A percentile compares a stretch with the other conserved stretches of the same genome.
These are phyloP conservation scores for Macrophya annulata DNA, from an alignment of 2,888 invertebrate genomes.

Conservation along the genomic window DNA sequence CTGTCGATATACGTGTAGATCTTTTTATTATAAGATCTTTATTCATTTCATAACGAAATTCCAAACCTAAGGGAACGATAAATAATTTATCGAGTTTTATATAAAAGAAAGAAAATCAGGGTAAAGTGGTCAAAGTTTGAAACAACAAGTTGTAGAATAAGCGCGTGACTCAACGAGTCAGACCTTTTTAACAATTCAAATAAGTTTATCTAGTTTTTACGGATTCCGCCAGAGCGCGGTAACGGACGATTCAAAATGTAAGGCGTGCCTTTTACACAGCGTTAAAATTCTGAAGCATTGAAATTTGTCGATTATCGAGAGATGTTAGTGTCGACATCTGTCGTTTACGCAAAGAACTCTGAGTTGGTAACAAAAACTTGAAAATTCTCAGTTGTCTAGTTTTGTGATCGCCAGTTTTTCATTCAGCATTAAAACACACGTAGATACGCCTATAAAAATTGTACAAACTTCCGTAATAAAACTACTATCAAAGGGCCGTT, in stretches of 20 bases:
- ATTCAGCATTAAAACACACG: neutral
- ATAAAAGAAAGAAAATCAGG: neutral
- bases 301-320: neutral
- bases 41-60: neutral
- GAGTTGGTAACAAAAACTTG: constrained; percentile 32
- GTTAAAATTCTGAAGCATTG: neutral
- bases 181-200: neutral
- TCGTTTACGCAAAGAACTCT: neutral
- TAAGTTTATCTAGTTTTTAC: neutral
- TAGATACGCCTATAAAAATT: neutral
- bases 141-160: neutral
- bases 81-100: neutral
- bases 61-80: neutral
- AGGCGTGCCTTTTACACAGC: neutral
- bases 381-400: constrained; percentile 39
- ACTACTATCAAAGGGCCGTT: neutral
- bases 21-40: neutral
- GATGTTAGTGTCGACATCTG: neutral
- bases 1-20: neutral
- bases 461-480: constrained; percentile 17
- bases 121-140: neutral
- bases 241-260: constrained; percentile 13
- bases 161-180: neutral
- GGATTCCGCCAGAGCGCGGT: neutral
- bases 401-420: constrained; percentile 42